Base-by-base conservation (phyloP, 2,888 invertebrate species). In the Phrixothrix hirtus region DNA sequence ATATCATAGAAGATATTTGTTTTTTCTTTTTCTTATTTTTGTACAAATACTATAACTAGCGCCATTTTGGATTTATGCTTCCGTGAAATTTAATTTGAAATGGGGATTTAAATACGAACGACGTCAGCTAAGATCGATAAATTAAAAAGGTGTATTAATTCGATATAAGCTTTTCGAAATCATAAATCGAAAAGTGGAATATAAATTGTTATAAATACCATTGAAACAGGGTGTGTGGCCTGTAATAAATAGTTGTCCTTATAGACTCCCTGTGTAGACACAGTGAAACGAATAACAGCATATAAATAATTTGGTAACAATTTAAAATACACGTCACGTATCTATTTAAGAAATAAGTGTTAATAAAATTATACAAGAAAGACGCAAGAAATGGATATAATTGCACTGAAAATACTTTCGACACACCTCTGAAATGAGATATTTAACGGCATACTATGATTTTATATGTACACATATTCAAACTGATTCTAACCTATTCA, bases 251-350 rank as follows among this genome's bases (percentile, higher is more conserved):
- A 65, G 64, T 62, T 61, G 64, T 66, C 67, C 63, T 69, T 67
- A 66, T 62, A 63, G 70, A 62, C 68, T 67, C 69, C 70, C 69
- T 66, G 68, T 63, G 66, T 57, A 57, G 67, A 62, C 58, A 62
- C 65, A 62, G 64, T 59, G 61, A 64, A 68, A 64, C 62, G 67
- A 60, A 66, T 66, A 70, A 69, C 71, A 70, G 68, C 62, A 63
- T 57, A 70, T 71, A 70, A 71, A 71, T 71, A 69, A 63, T 60
- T n/a, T n/a, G n/a, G n/a, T n/a, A n/a, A n/a, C n/a, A n/a, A n/a
- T n/a, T n/a, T n/a, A n/a, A n/a, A n/a, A n/a, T n/a, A n/a, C n/a
- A n/a, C n/a, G n/a, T n/a, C n/a, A n/a, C n/a, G n/a, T n/a, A n/a
- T n/a, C n/a, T n/a, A n/a, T n/a, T n/a, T n/a, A n/a, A n/a, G n/a